Conservation (phyloP, 1,140 invertebrate species). For the Ceratitis capitata region DNA sequence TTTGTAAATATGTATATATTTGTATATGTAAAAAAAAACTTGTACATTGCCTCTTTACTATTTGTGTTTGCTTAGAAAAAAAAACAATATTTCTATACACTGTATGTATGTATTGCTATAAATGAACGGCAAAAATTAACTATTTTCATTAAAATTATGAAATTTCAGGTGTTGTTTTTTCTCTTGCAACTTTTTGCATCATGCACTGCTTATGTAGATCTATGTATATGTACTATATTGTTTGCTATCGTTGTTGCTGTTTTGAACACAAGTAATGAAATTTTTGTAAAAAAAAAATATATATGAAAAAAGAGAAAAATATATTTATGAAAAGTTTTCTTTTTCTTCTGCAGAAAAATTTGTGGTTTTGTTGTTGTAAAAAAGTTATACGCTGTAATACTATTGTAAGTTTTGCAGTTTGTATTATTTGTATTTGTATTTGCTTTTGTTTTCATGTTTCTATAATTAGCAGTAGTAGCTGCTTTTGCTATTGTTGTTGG, state of each 20-base stretch:
- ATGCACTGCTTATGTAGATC: background rate
- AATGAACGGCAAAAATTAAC: background rate
- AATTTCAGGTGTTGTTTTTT: background rate
- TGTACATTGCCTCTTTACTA: constrained; percentile 25
- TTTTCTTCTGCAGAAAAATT: no score
- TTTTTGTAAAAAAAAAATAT: background rate
- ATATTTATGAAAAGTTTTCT: background rate
- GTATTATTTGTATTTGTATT: background rate
- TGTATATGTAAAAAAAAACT: no score
- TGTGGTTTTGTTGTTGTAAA: no score
- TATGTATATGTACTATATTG: background rate
- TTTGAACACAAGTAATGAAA: background rate
- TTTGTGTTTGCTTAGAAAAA: background rate
- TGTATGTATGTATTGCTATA: background rate
- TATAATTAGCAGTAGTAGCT: background rate
- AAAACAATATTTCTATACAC: background rate
- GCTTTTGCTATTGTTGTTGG: background rate
- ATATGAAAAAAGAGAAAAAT: background rate
- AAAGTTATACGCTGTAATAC: background rate
- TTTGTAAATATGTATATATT: constrained; percentile 27
- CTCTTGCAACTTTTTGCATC: background rate
- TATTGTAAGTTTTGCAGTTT: no score
- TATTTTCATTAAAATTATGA: background rate
- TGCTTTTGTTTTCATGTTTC: background rate
- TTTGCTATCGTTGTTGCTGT: constrained; percentile 25